These are phyloP conservation scores for Tenthredo distinguenda DNA, from an alignment of 2,888 invertebrate species.

Conservation along the genomic window DNA sequence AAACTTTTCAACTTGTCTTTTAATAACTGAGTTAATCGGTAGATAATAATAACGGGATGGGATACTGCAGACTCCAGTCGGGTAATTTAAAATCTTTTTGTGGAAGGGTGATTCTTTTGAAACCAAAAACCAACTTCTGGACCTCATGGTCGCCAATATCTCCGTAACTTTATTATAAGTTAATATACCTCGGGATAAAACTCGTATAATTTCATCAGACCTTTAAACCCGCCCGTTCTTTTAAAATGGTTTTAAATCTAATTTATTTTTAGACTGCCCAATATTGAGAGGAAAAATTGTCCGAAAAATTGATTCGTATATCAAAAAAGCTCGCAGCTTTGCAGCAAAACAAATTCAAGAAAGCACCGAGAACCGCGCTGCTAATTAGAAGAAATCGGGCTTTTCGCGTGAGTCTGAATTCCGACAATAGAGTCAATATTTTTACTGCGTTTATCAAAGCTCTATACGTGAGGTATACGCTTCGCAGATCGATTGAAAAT, in stretches of 20 bases:
- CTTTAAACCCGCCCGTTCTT: not conserved
- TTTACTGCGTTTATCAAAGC: no score
- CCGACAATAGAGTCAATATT: no score
- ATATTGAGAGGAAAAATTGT: not conserved
- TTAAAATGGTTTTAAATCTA: not conserved
- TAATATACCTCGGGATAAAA: not conserved
- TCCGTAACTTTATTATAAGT: not conserved
- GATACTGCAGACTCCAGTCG: not conserved
- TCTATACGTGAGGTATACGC: no score
- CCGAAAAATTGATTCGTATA: not conserved
- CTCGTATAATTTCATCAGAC: not conserved
- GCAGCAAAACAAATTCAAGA: not conserved
- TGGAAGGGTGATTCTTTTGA: not conserved
- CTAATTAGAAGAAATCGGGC: not conserved
- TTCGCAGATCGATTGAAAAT: not conserved
- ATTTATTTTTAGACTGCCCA: not conserved
- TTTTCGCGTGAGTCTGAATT: not conserved
- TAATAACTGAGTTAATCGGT: not conserved
- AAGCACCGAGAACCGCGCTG: not conserved
- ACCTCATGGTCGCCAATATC: conserved; percentile 2
- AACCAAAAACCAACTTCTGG: not conserved
- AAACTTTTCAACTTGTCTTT: not conserved
- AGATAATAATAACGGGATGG: not conserved
- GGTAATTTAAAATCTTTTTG: not conserved
- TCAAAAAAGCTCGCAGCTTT: not conserved